These are phyloP conservation scores for Acanthoscelides obtectus DNA, from an alignment of 2,888 invertebrate genomes.

Conservation along the genomic window DNA sequence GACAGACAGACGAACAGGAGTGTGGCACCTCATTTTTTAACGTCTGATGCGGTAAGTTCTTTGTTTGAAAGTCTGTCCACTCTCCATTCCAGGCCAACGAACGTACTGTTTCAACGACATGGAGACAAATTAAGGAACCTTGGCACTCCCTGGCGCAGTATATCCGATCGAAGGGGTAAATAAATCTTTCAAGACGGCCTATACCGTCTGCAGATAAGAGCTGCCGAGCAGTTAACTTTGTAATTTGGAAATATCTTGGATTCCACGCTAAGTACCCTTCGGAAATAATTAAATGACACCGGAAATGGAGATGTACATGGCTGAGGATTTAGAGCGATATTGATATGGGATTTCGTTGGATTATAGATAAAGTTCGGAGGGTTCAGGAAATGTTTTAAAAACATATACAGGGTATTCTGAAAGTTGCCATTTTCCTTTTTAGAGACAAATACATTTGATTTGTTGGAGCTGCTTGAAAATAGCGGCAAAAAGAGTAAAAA, in stretches of 20 bases:
- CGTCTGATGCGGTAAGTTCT: too few species aligned
- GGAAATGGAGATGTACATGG: background rate
- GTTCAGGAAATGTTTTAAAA: too few species aligned
- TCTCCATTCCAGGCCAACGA: background rate
- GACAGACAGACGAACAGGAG: too few species aligned
- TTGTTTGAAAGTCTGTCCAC: background rate
- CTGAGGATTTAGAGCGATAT: too few species aligned
- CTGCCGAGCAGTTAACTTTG: background rate
- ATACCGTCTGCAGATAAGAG: background rate
- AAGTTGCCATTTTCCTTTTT: too few species aligned
- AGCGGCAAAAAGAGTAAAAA: too few species aligned
- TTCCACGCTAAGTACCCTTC: background rate
- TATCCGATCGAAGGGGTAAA: slow-evolving; percentile 20
- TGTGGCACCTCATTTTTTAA: too few species aligned
- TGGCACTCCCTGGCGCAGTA: slow-evolving; percentile 18
- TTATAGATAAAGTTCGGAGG: too few species aligned
- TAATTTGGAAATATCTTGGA: background rate
- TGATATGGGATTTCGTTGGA: too few species aligned
- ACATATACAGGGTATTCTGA: too few species aligned
- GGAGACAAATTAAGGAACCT: slow-evolving; percentile 20
- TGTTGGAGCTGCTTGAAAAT: too few species aligned
- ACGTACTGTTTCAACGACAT: slow-evolving; percentile 15
- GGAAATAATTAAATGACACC: background rate
- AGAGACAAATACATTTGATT: too few species aligned
- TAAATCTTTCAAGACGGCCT: slow-evolving; percentile 15